Evolutionary conservation across 2,888 invertebrate species (phyloP).

Genomic region (Nesidiocoris tenuis): DNA sequence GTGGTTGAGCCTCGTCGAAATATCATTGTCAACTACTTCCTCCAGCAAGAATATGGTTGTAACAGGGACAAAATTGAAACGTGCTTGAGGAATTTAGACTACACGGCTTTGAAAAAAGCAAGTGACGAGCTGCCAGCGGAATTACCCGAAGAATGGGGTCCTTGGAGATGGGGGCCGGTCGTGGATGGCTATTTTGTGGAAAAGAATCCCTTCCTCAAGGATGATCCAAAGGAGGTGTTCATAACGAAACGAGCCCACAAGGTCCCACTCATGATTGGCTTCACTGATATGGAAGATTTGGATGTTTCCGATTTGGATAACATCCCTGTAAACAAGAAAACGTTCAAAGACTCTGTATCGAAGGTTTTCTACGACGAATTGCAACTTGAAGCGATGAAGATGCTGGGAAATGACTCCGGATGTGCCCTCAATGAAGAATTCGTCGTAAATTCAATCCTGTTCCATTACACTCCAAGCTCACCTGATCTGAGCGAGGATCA

Average conservation of each 20-base stretch:
- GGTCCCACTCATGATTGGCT: conserved; percentile 73
- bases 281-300: conserved; percentile 75
- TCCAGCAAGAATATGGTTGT: conserved; percentile 27
- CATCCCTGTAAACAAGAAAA: conserved; percentile 59
- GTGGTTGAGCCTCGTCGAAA: conserved; percentile 59
- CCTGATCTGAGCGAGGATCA: conserved; percentile 56
- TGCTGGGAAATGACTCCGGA: conserved; percentile 54
- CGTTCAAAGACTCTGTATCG: conserved; percentile 61
- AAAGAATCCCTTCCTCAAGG: conserved; percentile 65
- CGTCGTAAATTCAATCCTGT: conserved; percentile 68
- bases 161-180: conserved; percentile 81
- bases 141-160: conserved; percentile 51
- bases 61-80: conserved; percentile 61
- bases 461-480: conserved; percentile 66
- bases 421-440: conserved; percentile 55
- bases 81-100: conserved; percentile 64
- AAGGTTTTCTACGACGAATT: conserved; percentile 59
- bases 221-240: conserved; percentile 58
- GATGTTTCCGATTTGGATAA: conserved; percentile 26
- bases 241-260: conserved; percentile 46
- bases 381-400: conserved; percentile 58
- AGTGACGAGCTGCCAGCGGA: conserved; percentile 19
- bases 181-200: conserved; percentile 71
- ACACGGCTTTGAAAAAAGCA: conserved; percentile 46
- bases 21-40: conserved; percentile 14